Evolutionary conservation across 92 coral and sea anemone species (phyloP), one percentile per base, ranked within the genome.

Genomic region (Parazoanthus atlanticus): DNA sequence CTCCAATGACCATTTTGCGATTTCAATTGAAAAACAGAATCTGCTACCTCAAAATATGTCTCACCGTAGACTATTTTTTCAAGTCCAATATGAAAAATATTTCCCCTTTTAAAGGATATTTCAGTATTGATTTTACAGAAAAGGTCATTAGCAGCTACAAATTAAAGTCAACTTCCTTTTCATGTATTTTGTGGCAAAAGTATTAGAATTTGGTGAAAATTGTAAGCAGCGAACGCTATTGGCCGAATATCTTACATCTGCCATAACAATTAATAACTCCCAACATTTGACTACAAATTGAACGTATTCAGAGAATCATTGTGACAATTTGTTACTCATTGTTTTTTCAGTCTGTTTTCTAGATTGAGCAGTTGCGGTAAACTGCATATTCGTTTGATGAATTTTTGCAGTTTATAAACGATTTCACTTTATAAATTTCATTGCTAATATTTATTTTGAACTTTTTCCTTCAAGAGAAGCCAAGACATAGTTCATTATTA

Each of bases 161-260:
- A 66, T 32, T 70, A 41, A 43, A 84, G 67, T 46, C 65, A 46
- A 84, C 76, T 40, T 70, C 87, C 43, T 84, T 49, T 30, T 84
- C 87, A 69, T 52, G 41, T 84, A 69, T 43, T 69, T 69, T 46
- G 77, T 13, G 66, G 17, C 12, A 36, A 28, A 84, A 43, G 64
- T 13, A 33, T 69, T 28, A 70, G 29, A 69, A 70, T 41, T 69
- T 80, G 71, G 70, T 19, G 34, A 31, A 1, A 58, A 80, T 26
- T 32, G 26, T 32, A 80, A 9, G n/a, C 71, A 80, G 26, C 12
- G 10, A 12, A 11, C 5, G 23, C 84, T 31, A 32, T 54, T 31
- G 70, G 71, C 40, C 33, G 61, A 19, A 43, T 30, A 29, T 8
- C 25, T 80, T 32, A 54, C 69, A 80, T 52, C 71, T 54, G 71